A percentile compares a stretch with the other conserved stretches of the same genome.
Conservation (phyloP, 1,140 invertebrate genomes). For the Cryptotermes secundus region DNA sequence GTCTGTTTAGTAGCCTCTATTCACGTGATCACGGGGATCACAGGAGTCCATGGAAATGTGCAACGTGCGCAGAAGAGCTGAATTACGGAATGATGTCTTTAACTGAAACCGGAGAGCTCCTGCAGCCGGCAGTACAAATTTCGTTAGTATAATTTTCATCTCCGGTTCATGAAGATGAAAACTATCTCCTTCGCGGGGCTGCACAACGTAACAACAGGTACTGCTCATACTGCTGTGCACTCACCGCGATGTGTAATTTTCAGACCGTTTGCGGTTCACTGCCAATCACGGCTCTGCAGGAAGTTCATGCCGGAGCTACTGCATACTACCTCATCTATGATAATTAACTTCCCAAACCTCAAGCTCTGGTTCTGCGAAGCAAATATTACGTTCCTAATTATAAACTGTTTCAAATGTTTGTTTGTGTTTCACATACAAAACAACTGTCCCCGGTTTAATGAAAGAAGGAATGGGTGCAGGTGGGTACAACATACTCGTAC, state of each 20-base stretch:
- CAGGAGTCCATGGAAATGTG: no score
- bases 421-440: no score
- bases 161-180: not conserved
- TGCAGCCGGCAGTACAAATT: not conserved
- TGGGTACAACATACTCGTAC: no score
- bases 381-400: conserved; percentile 20
- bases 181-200: not conserved
- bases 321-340: not conserved
- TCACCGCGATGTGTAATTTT: not conserved
- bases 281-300: not conserved
- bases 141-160: not conserved
- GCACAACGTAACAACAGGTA: not conserved
- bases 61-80: no score
- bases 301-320: not conserved
- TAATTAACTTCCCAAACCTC: not conserved
- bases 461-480: no score
- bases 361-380: not conserved
- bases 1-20: no score
- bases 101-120: not conserved
- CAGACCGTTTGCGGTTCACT: not conserved
- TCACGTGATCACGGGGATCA: no score
- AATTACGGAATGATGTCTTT: no score
- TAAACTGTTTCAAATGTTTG: not conserved
- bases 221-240: not conserved
- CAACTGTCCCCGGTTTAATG: no score